Percentiles rank a stretch among this genome's conserved stretches.
Conservation (phyloP, 2,888 invertebrate species). For the Scaptomyza flava region DNA sequence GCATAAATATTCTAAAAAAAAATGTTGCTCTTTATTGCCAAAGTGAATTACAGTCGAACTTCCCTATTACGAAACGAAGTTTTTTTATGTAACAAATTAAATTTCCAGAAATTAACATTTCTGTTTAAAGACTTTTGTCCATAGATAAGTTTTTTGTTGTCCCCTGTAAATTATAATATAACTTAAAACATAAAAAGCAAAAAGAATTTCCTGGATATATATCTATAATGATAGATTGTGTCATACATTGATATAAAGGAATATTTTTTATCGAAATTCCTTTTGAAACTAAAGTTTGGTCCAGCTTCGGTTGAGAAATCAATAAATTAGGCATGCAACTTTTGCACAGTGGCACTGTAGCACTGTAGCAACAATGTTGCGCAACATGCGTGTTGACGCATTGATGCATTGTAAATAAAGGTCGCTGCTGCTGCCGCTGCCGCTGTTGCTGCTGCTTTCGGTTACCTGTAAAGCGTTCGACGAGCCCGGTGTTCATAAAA, state of each 20-base stretch:
- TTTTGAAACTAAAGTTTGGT: background rate
- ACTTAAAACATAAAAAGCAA: too few species aligned
- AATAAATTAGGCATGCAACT: background rate
- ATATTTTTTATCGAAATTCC: background rate
- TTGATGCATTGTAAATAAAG: constrained; percentile 37
- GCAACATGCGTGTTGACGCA: constrained; percentile 31
- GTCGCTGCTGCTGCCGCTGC: constrained; percentile 15
- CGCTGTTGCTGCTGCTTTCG: constrained; percentile 1
- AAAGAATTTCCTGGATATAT: too few species aligned
- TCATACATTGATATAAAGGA: too few species aligned
- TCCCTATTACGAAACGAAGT: too few species aligned
- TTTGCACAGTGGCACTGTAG: background rate
- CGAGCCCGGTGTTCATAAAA: constrained; percentile 42
- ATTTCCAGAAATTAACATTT: too few species aligned
- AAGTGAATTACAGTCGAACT: too few species aligned
- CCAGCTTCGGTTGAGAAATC: background rate
- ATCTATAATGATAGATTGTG: too few species aligned
- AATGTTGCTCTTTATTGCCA: too few species aligned
- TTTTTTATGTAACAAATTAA: too few species aligned
- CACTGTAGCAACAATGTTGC: constrained; percentile 34
- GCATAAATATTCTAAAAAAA: constrained; percentile 3
- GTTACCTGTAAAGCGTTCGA: constrained; percentile 44
- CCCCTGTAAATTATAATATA: too few species aligned
- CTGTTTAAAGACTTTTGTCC: too few species aligned
- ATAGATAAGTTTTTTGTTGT: too few species aligned